Conservation (phyloP, 37 sponge, comb jelly and placozoan genomes). For the Mnemiopsis leidyi region DNA sequence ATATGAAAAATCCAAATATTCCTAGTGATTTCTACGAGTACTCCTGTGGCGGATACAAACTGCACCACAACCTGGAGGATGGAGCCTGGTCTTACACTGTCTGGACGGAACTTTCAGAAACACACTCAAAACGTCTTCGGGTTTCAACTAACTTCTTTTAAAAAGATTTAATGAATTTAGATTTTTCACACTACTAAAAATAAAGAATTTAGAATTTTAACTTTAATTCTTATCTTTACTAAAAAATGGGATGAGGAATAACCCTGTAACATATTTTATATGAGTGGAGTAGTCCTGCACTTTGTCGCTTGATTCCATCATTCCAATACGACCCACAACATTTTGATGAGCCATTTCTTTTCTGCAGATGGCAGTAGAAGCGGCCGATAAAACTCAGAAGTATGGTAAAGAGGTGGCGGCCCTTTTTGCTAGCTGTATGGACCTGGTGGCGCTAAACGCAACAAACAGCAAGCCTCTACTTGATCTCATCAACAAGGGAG, state of each 20-base stretch:
- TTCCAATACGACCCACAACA: too few species aligned
- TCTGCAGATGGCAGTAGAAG: not conserved
- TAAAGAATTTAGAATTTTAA: too few species aligned
- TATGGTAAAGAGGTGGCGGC: not conserved
- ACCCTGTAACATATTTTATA: too few species aligned
- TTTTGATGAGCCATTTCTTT: too few species aligned
- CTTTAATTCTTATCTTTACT: too few species aligned
- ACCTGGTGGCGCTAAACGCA: not conserved
- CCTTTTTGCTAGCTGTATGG: slow-evolving; percentile 57
- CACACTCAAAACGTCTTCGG: slow-evolving; percentile 11
- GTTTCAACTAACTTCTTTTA: too few species aligned
- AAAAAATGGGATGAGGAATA: too few species aligned
- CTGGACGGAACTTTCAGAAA: slow-evolving; percentile 18
- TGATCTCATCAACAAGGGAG: slow-evolving; percentile 56
- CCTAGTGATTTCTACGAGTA: slow-evolving; percentile 62
- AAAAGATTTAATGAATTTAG: too few species aligned
- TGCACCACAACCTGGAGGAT: slow-evolving; percentile 33
- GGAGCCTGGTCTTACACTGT: not conserved
- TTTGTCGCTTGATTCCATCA: too few species aligned
- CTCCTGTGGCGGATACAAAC: slow-evolving; percentile 38
- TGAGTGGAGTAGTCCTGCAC: too few species aligned
- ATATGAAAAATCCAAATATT: too few species aligned
- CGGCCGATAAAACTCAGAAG: not conserved
- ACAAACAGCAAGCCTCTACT: slow-evolving; percentile 24
- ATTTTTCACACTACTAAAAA: too few species aligned